Percentiles rank a stretch among this genome's conserved stretches.
Conservation (phyloP, 2,113 vertebrate species). For the Marcusenius ussheri region DNA sequence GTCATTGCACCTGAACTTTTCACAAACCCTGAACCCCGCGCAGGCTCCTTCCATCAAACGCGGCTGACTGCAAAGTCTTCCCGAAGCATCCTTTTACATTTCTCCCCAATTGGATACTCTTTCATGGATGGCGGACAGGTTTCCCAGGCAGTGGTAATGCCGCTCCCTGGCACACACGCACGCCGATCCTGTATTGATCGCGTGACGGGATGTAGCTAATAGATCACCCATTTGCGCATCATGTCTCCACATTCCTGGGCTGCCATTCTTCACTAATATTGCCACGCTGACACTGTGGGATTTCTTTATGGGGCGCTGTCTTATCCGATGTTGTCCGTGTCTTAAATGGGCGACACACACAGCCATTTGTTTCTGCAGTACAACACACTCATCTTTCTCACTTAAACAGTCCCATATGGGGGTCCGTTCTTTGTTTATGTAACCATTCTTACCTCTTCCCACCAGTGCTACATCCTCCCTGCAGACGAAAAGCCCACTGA, state of each 20-base stretch:
- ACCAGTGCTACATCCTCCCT: background rate
- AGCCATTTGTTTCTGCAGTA: slow-evolving; percentile 3
- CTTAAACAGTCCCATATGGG: background rate
- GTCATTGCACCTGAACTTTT: background rate
- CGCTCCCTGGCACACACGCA: background rate
- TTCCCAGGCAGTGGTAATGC: slow-evolving; percentile 18
- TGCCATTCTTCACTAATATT: background rate
- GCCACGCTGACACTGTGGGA: background rate
- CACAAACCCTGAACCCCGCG: background rate
- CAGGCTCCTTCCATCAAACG: background rate
- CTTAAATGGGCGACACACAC: background rate
- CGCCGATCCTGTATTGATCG: slow-evolving; percentile 36
- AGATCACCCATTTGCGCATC: slow-evolving; percentile 33
- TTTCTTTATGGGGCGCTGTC: background rate
- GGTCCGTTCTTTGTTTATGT: background rate
- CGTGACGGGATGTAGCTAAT: slow-evolving; percentile 35
- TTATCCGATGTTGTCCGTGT: background rate
- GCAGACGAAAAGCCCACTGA: background rate
- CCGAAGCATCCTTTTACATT: background rate
- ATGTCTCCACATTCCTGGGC: slow-evolving; percentile 27
- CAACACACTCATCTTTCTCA: background rate
- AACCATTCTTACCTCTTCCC: background rate
- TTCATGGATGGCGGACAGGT: slow-evolving; percentile 20
- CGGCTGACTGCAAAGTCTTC: background rate
- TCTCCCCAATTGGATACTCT: background rate